Base-by-base conservation (phyloP, 2,888 invertebrate species). In the Eurytoma californica region DNA sequence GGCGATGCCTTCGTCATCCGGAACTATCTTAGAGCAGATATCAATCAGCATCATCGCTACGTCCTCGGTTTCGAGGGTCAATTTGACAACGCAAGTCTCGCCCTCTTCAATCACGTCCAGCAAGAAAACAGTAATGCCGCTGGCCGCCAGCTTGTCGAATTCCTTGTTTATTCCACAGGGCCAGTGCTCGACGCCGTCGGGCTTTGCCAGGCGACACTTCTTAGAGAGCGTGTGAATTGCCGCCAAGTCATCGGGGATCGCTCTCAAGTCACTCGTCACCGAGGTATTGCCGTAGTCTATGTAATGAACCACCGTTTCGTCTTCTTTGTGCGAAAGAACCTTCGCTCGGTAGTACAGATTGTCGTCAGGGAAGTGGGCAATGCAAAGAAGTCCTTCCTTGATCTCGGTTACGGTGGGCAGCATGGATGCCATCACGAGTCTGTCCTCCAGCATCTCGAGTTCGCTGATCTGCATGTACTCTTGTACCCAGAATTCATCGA, bases 401-500 rank as follows among this genome's bases (percentile, higher is more conserved):
- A 93, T 85, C 80, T 94, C 92, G 0, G 92, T 86, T 0, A 92
- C 82, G 51, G 91, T 88, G 0, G 92, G 91, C 79, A 93, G 93
- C 72, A 91, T 91, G 1, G 91, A 90, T 5, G 92, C 92, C n/a
- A 90, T 88, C 7, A 90, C 87, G 82, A 95, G 89, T 82, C 91
- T 91, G 61, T 93, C 92, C 0, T 92, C 92, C n/a, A 95, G 92
- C 85, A 92, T 92, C 85, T 94, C 93, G 9, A 94, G 88, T 80
- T 92, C 92, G 1, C 91, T 86, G 0, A 92, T 90, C 16, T 92
- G 91, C n/a, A 93, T 93, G 84, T 95, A 95, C 81, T 93, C 89
- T 83, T 95, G 95, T 9, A 96, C 91, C 91, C 95, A 95, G 87
- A 96, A 96, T 82, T 95, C 94, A 30, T 93, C 92, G 0, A 94